Conservation (phyloP, 2,888 invertebrate genomes). For the Galeopsomyia nigrocyanea region DNA sequence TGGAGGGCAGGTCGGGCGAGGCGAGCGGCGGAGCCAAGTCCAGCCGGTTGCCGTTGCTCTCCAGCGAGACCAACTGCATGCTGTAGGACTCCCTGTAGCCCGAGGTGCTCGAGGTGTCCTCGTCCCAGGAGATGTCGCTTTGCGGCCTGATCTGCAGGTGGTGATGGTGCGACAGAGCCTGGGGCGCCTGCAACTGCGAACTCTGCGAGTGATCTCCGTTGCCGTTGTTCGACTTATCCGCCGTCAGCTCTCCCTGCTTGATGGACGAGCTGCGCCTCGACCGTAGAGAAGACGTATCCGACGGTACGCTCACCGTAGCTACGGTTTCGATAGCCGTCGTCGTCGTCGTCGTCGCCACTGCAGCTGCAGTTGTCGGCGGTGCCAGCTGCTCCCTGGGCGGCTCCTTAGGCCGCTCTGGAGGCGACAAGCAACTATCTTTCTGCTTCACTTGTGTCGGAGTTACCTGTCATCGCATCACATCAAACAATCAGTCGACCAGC, state of each 20-base stretch:
- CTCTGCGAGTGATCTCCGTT: constrained; percentile 15
- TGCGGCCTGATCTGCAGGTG: constrained; percentile 60
- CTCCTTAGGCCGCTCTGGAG: constrained; percentile 54
- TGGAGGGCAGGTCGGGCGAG: constrained; percentile 71
- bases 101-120: constrained; percentile 85
- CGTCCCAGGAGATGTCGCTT: constrained; percentile 85
- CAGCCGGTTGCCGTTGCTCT: constrained; percentile 66
- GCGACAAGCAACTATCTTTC: constrained; percentile 14
- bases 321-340: constrained; percentile 50
- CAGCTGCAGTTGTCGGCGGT: constrained; percentile 44
- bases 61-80: constrained; percentile 74
- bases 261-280: constrained; percentile 55
- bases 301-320: constrained; percentile 55
- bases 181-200: constrained; percentile 28
- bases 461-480: constrained; percentile 60
- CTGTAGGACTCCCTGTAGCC: constrained; percentile 83
- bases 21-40: constrained; percentile 72
- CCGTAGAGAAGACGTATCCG: constrained; percentile 59
- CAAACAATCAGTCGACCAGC: background rate
- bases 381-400: constrained; percentile 43
- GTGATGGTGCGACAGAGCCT: constrained; percentile 49
- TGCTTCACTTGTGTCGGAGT: constrained; percentile 70
- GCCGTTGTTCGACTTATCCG: constrained; percentile 9
- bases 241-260: background rate
- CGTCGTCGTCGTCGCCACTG: constrained; percentile 44